phyloP scores from a whole-genome alignment of 2,113 vertebrate species.

The Hucho hucho region DNA sequence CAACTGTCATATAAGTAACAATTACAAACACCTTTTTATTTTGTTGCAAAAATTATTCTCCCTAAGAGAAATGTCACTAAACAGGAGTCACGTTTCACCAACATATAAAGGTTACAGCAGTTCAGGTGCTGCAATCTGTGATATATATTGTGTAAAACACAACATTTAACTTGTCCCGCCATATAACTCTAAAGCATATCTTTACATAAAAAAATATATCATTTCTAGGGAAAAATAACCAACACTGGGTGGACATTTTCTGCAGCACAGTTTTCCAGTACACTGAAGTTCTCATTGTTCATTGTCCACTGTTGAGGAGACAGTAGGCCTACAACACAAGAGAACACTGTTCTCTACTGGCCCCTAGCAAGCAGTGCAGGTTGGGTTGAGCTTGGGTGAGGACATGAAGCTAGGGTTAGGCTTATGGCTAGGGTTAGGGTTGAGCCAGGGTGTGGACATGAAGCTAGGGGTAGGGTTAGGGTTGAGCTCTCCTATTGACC shows the following conservation, averaged over 20 bases:
- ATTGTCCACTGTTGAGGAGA: background rate
- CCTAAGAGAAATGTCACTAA: background rate
- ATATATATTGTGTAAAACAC: background rate
- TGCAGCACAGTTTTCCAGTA: background rate
- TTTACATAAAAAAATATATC: background rate
- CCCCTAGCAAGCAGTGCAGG: conserved; percentile 10
- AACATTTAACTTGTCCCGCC: background rate
- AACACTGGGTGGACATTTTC: background rate
- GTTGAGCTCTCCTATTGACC: too few relatives aligned
- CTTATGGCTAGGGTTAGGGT: too few relatives aligned
- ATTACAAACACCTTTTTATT: background rate
- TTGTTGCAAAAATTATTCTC: background rate
- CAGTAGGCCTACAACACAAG: background rate
- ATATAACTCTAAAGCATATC: background rate
- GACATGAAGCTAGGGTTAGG: too few relatives aligned
- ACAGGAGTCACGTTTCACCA: background rate
- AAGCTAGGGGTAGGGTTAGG: too few relatives aligned
- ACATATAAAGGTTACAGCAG: background rate
- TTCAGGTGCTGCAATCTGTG: background rate
- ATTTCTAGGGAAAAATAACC: background rate
- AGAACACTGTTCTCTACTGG: conserved; percentile 46
- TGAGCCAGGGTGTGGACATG: too few relatives aligned
- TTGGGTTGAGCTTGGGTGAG: too few relatives aligned
- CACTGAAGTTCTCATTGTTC: background rate
- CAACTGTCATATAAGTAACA: background rate